Conservation (phyloP, 2,888 invertebrate species). For the Ophonus ardosiacus region DNA sequence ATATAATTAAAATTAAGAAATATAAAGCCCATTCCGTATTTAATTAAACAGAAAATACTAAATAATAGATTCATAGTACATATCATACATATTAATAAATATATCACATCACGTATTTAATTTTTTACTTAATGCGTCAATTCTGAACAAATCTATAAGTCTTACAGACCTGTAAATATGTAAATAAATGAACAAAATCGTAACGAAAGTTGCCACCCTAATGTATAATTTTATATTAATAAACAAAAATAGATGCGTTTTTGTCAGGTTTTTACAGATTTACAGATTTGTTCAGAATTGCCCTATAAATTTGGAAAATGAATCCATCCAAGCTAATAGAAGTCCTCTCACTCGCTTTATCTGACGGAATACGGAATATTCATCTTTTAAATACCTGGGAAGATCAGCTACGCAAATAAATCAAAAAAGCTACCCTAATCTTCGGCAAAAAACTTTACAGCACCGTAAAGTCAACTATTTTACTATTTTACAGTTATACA, state of each 20-base stretch:
- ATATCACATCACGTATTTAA: no score
- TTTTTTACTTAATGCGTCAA: no score
- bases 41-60: neutral
- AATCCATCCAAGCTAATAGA: no score
- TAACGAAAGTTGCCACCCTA: no score
- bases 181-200: no score
- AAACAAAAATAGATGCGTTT: no score
- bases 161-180: no score
- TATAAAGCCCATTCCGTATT: neutral
- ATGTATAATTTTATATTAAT: no score
- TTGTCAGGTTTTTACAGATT: no score
- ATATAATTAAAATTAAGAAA: neutral
- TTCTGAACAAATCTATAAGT: no score
- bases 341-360: neutral
- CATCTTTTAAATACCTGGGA: neutral
- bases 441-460: slow-evolving; percentile 26
- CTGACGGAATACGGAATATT: neutral
- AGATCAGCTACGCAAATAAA: slow-evolving; percentile 32
- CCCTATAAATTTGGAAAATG: no score
- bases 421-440: slow-evolving; percentile 14
- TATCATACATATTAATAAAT: neutral
- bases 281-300: no score
- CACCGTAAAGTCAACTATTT: slow-evolving; percentile 1
- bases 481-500: slow-evolving; percentile 41
- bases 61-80: neutral